Evolutionary conservation across 2,888 invertebrate species (phyloP).

Genomic region (Archips crataeganus): DNA sequence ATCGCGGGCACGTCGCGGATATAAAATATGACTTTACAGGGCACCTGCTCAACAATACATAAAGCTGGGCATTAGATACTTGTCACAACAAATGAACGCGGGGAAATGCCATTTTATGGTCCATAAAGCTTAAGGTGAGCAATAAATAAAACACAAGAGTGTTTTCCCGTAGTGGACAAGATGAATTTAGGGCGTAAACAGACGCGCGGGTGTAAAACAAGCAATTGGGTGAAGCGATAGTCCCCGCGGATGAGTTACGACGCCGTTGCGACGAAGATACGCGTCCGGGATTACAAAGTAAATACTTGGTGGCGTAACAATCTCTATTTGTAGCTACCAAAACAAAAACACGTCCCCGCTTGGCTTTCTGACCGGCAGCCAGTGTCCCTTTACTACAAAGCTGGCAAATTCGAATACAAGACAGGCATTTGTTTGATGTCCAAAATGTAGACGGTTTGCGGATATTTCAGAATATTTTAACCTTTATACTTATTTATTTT

Average conservation of each 20-base stretch:
- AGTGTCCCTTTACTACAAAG: too few species aligned
- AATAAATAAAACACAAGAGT: conserved; percentile 42
- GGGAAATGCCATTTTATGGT: conserved; percentile 40
- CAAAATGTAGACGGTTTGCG: too few species aligned
- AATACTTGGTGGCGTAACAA: conserved; percentile 8
- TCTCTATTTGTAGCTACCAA: conserved; percentile 3
- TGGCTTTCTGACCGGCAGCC: neutral
- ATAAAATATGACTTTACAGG: conserved; percentile 40
- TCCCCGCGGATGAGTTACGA: conserved; percentile 31
- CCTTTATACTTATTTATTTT: too few species aligned
- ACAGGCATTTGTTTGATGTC: too few species aligned
- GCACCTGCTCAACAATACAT: conserved; percentile 42
- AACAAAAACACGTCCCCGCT: neutral
- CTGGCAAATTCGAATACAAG: too few species aligned
- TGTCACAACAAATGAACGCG: conserved; percentile 41
- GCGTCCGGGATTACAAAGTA: conserved; percentile 34
- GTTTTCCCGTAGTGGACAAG: conserved; percentile 39
- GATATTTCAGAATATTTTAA: too few species aligned
- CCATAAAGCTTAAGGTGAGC: conserved; percentile 42
- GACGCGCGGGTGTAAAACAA: conserved; percentile 38
- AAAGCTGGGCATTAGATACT: conserved; percentile 40
- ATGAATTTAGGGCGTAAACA: conserved; percentile 40
- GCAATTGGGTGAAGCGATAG: conserved; percentile 36
- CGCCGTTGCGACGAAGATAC: conserved; percentile 18
- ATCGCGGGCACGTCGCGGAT: conserved; percentile 35